These are phyloP conservation scores for Falco rusticolus DNA, from an alignment of 2,797 vertebrate genomes.

Conservation along the genomic window DNA sequence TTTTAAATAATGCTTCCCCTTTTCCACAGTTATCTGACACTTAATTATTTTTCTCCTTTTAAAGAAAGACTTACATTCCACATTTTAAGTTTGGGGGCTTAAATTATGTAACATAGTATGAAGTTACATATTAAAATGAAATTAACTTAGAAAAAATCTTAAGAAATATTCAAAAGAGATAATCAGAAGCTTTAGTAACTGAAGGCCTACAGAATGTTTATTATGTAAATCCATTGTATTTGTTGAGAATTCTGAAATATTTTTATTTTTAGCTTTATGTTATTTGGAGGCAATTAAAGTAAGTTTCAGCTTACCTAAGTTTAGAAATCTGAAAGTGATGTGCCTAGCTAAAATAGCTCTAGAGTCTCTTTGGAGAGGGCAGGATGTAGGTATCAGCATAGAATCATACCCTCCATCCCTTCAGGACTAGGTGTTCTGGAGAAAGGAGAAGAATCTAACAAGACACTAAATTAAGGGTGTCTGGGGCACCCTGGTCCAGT, in stretches of 20 bases:
- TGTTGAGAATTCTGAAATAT: not conserved
- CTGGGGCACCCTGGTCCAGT: not conserved
- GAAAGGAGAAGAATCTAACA: not conserved
- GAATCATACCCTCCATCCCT: not conserved
- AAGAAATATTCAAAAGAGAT: not conserved
- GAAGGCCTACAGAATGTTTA: not conserved
- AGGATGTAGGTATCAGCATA: not conserved
- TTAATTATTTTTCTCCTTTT: not conserved
- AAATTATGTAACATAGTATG: not conserved
- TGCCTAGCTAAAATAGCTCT: not conserved
- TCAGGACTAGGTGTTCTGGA: not conserved
- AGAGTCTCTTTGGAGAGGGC: not conserved
- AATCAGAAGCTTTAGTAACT: not conserved
- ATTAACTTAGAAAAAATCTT: not conserved
- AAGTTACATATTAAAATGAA: not conserved
- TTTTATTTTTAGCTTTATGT: not conserved
- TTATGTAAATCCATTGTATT: not conserved
- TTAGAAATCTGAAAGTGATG: not conserved
- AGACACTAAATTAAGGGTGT: not conserved
- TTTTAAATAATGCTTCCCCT: not conserved
- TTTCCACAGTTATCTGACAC: not conserved
- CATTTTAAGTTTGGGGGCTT: not conserved
- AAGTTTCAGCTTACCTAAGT: not conserved
- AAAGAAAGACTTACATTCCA: not conserved
- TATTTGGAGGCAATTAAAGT: not conserved